Evolutionary conservation across 2,888 invertebrate genomes (phyloP).

Genomic region (Hyposoter dolosus): DNA sequence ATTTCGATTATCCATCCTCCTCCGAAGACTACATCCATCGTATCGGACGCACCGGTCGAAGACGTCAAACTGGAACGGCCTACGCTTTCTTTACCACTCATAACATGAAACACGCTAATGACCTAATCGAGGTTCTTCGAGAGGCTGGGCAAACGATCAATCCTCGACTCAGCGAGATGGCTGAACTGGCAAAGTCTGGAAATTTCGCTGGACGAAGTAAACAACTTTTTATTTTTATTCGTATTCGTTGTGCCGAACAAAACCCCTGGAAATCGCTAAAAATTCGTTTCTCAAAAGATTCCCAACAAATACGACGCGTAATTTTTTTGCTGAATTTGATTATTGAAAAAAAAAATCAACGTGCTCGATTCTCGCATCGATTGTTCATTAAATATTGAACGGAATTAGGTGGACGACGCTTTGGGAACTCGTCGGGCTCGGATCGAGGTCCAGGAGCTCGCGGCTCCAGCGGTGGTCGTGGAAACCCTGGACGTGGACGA

Average conservation of each 20-base stretch:
- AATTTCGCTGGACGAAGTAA: conserved; percentile 79
- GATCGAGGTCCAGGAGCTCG: conserved; percentile 67
- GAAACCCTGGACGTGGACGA: conserved; percentile 72
- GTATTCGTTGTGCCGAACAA: background rate
- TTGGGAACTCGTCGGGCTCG: conserved; percentile 69
- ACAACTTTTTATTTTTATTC: conserved; percentile 14
- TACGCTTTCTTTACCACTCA: conserved; percentile 97
- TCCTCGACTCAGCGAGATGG: conserved; percentile 93
- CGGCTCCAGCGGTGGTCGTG: conserved; percentile 61
- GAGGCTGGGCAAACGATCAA: conserved; percentile 96
- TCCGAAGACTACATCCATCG: conserved; percentile 98
- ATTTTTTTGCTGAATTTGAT: background rate
- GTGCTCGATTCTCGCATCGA: background rate
- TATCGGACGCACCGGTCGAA: conserved; percentile 96
- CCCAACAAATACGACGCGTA: background rate
- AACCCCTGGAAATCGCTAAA: background rate
- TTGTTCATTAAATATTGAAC: background rate
- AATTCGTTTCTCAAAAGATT: background rate
- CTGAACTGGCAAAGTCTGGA: conserved; percentile 81
- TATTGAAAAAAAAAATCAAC: no score
- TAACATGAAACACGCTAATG: conserved; percentile 95
- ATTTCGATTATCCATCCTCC: conserved; percentile 98
- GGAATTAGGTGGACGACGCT: conserved; percentile 75
- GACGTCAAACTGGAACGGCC: conserved; percentile 94
- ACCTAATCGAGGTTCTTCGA: conserved; percentile 93